Evolutionary conservation across 1,140 invertebrate species (phyloP), one percentile per base, ranked within the genome.

Genomic region (Lepidotrigona ventralis): DNA sequence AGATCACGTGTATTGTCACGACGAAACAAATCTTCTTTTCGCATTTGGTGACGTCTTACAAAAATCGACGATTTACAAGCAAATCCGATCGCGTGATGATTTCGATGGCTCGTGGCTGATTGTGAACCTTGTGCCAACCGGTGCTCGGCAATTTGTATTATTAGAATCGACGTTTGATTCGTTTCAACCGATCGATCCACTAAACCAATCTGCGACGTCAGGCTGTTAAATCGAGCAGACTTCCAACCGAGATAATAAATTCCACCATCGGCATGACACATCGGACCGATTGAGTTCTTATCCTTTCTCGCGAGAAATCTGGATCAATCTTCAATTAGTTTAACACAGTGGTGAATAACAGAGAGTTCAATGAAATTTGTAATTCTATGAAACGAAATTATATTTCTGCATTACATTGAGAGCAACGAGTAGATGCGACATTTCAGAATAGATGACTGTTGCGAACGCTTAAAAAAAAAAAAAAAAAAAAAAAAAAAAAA

Each of bases 11-110:
- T 21, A 12, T 60, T 26, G 2, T n/a, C 1, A n/a, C 29, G 23
- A 5, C 66, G 19, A 46, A 64, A 73, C 68, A 64, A 80, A 80
- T 69, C 51, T 63, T 51, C 69, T 64, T 63, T 64, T 64, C 23
- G 11, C n/a, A 66, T 21, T 56, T n/a, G 11, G 6, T 29, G 33
- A 58, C 12, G 77, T 79, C 29, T 56, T n/a, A n/a, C n/a, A 58
- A 56, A 19, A 23, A 58, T 58, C 51, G 46, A 58, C 23, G 23
- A 58, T 29, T 71, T 29, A 68, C 53, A 5, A 26, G 33, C 2
- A 46, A 70, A 79, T 56, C 23, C 23, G 12, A 60, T 79, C 68
- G 68, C 68, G 68, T 79, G 78, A 60, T 54, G 12, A 51, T 54
- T 69, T 70, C 33, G 23, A 14, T 56, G 21, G 3, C 9, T 23